phyloP scores from a whole-genome alignment of 2,888 invertebrate genomes.

The Chrysodeixis includens region DNA sequence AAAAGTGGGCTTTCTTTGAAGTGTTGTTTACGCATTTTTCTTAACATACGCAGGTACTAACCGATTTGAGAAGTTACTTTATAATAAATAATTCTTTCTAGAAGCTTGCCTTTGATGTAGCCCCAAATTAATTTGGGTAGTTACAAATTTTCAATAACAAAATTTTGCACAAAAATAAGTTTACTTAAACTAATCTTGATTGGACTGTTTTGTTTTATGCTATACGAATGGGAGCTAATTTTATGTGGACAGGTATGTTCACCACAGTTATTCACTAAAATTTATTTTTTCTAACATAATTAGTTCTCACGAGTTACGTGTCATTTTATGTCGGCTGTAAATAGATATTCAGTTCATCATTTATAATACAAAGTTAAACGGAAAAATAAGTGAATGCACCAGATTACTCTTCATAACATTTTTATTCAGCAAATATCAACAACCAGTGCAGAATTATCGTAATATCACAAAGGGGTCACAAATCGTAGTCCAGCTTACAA shows the following conservation, averaged over 20 bases:
- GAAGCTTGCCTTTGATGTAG: conserved; percentile 12
- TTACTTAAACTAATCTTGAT: not conserved
- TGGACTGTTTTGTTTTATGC: not conserved
- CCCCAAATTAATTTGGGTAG: conserved; percentile 14
- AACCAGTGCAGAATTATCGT: conserved; percentile 53
- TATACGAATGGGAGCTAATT: not conserved
- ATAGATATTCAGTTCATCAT: too few relatives aligned
- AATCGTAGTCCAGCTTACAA: conserved; percentile 49
- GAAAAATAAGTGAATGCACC: conserved; percentile 17
- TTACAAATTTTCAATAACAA: conserved; percentile 3
- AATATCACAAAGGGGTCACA: conserved; percentile 64
- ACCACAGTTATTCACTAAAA: too few relatives aligned
- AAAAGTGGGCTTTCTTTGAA: conserved; percentile 15
- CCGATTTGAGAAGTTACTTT: conserved; percentile 12
- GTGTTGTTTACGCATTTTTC: conserved; percentile 20
- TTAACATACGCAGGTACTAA: conserved; percentile 7
- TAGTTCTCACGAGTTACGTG: too few relatives aligned
- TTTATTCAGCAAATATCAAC: conserved; percentile 34
- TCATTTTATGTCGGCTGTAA: too few relatives aligned
- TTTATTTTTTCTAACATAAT: not conserved
- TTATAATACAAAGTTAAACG: too few relatives aligned
- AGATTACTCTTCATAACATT: conserved; percentile 36
- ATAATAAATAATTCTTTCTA: conserved; percentile 10
- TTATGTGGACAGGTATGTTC: not conserved
- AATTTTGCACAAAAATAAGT: not conserved